phyloP scores from a whole-genome alignment of 92 coral and sea anemone genomes.

The Bergia puertoricense region DNA sequence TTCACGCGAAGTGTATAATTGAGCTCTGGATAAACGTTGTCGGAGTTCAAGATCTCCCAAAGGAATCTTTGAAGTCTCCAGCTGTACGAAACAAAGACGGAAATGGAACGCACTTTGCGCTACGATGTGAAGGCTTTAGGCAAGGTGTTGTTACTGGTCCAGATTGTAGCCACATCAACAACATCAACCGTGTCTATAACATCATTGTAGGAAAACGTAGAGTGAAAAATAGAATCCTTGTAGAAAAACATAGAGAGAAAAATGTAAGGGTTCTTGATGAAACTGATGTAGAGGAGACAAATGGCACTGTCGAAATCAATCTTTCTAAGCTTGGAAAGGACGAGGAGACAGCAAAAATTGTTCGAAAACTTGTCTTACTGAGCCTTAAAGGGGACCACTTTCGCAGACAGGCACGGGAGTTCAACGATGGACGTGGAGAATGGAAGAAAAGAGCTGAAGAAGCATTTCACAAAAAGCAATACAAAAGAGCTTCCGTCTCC shows the following conservation, averaged over 20 bases:
- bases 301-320: conserved; percentile 9
- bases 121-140: background rate
- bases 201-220: background rate
- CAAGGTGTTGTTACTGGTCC: conserved; percentile 35
- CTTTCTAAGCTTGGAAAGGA: conserved; percentile 11
- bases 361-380: conserved; percentile 19
- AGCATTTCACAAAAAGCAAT: background rate
- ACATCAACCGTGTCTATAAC: conserved; percentile 46
- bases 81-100: background rate
- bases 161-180: conserved; percentile 50
- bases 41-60: conserved; percentile 5
- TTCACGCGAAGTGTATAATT: too few relatives aligned
- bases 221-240: background rate
- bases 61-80: background rate
- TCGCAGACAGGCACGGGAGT: conserved; percentile 55
- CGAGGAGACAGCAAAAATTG: background rate
- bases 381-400: conserved; percentile 47
- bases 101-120: background rate
- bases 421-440: conserved; percentile 32
- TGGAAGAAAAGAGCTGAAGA: conserved; percentile 54
- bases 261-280: background rate
- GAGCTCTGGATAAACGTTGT: conserved; percentile 1
- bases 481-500: conserved; percentile 22
- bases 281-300: conserved; percentile 12
- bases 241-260: background rate